Percentiles rank a stretch among this genome's conserved stretches.
phyloP scores from a whole-genome alignment of 2,797 vertebrate species.

The Micropoecilia bifurca region DNA sequence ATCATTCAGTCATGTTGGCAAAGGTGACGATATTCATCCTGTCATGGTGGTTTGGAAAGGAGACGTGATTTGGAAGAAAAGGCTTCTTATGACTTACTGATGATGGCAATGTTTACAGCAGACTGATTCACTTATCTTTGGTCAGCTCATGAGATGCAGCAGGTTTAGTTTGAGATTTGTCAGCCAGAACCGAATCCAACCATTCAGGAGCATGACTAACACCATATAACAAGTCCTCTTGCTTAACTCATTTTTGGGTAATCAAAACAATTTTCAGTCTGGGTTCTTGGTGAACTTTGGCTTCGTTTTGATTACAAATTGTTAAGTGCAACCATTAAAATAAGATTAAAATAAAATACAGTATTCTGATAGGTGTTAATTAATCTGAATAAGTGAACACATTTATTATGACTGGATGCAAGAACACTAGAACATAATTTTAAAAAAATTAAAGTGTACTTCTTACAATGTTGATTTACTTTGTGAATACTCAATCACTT shows the following conservation, averaged over 20 bases:
- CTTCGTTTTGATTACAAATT: neutral
- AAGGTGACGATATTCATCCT: constrained; percentile 2
- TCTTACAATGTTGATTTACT: neutral
- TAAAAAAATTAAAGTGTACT: neutral
- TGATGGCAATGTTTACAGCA: constrained; percentile 6
- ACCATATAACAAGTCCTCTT: neutral
- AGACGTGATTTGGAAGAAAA: neutral
- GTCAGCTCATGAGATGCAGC: constrained; percentile 4
- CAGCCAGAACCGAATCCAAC: neutral
- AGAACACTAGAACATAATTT: neutral
- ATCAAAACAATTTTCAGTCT: neutral
- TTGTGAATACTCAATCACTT: neutral
- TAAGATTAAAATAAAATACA: neutral
- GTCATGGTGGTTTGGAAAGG: constrained; percentile 10
- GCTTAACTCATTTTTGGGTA: neutral
- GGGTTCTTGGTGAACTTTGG: neutral
- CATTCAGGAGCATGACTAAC: neutral
- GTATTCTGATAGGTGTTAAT: neutral
- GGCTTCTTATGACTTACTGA: constrained; percentile 26
- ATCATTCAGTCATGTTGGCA: neutral
- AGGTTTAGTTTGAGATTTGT: neutral
- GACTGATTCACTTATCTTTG: constrained; percentile 3
- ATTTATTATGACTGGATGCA: neutral
- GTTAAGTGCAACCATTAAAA: neutral
- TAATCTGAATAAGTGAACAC: neutral